Evolutionary conservation across 2,113 vertebrate species (phyloP), one percentile per base, ranked within the genome.

Genomic region (Pseudorectes ferrugineus): DNA sequence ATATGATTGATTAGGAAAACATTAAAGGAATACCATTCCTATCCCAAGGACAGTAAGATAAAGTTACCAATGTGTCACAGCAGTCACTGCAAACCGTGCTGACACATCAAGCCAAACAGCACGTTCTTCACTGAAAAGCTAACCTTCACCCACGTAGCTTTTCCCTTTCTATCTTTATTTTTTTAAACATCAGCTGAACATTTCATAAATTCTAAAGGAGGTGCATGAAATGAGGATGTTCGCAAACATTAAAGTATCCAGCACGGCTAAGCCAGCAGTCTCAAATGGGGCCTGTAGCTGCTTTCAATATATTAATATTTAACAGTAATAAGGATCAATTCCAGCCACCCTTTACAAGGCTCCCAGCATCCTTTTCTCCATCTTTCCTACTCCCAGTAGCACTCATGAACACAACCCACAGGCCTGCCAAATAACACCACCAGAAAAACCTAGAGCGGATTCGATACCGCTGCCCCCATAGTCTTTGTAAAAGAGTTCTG

Each of bases 391-490:
- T 67, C 31, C 40, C 22, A 36, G 28, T 3, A n/a, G 48, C 46
- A 55, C 23, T 9, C 3, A 0, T 29, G 43, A 78, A 45, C 31
- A 29, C 2, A 35, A 68, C 19, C 36, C 61, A 66, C 14, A 57
- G 33, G 21, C 10, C 45, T 73, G 12, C 20, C 59, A 74, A 86
- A 51, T 17, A 76, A 51, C 40, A 72, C 14, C 38, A 49, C 4
- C 31, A 66, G 23, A 14, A 3, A 85, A 42, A 6, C 31, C 57
- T 33, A 23, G 14, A 31, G 19, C 5, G 12, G 18, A 67, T 59
- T 25, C 59, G 48, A 62, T 40, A 48, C 18, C 0, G 0, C 8
- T 82, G 45, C 63, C 10, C 24, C 16, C 49, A 48, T 4, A 9
- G 14, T 20, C 48, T 55, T 20, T 11, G 17, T 71, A 29, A 72